phyloP scores from a whole-genome alignment of 2,113 vertebrate genomes.

The Aspidoscelis tigris region DNA sequence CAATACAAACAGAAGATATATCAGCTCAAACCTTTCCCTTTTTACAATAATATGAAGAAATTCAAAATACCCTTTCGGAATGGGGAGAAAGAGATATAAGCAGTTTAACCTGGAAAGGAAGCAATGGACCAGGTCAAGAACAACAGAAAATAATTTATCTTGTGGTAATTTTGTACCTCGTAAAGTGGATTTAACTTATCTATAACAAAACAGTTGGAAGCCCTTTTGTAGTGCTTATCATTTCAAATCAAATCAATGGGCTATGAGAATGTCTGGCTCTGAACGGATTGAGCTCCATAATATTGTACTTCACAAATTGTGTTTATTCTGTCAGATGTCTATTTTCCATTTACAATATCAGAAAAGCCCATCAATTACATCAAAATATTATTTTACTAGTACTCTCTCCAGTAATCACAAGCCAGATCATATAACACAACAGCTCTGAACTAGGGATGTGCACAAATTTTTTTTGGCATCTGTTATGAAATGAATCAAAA shows the following conservation, averaged over 20 bases:
- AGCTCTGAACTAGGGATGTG: no score
- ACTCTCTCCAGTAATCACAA: neutral
- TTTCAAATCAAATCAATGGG: neutral
- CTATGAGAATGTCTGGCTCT: neutral
- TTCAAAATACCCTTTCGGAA: neutral
- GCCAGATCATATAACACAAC: neutral
- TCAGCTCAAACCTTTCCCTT: neutral
- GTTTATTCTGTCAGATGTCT: neutral
- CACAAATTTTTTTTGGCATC: no score
- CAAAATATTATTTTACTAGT: neutral
- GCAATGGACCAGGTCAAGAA: neutral
- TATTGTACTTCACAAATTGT: neutral
- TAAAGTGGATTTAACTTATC: neutral
- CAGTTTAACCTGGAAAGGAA: neutral
- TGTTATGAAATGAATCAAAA: no score
- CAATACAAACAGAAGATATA: conserved; percentile 34
- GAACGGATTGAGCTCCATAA: neutral
- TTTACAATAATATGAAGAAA: conserved; percentile 16
- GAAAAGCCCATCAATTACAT: neutral
- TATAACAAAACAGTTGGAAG: neutral
- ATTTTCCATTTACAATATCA: conserved; percentile 1
- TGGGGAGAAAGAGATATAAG: neutral
- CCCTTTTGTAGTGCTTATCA: neutral
- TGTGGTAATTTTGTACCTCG: neutral
- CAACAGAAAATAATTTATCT: neutral